phyloP scores from a whole-genome alignment of 2,113 vertebrate genomes.

The Pollimyrus isidori region DNA sequence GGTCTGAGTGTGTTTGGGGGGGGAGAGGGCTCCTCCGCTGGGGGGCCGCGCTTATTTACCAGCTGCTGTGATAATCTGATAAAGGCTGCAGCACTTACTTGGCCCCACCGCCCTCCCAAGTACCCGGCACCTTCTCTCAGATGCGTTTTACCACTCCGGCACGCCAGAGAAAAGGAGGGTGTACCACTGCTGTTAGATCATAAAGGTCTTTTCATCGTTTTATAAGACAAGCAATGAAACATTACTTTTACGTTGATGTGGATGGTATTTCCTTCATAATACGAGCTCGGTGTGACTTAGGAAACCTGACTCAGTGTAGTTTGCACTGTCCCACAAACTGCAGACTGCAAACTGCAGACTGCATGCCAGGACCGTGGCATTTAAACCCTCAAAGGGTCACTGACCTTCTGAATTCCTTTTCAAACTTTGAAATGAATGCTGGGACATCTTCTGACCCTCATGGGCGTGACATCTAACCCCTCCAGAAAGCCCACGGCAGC shows the following conservation, averaged over 20 bases:
- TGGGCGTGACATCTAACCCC: conserved; percentile 67
- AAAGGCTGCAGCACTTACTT: conserved; percentile 39
- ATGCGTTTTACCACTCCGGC: background rate
- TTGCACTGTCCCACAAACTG: conserved; percentile 33
- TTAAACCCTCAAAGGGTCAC: conserved; percentile 43
- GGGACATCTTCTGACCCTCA: conserved; percentile 54
- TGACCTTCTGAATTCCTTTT: conserved; percentile 56
- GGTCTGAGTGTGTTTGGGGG: conserved; percentile 20
- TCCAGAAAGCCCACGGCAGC: conserved; percentile 63
- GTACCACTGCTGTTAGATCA: background rate
- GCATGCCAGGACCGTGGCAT: conserved; percentile 46
- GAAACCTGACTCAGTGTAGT: background rate
- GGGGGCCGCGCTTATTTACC: conserved; percentile 47
- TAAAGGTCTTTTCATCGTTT: background rate
- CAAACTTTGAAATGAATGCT: conserved; percentile 53
- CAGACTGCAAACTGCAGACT: conserved; percentile 46
- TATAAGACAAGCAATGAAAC: background rate
- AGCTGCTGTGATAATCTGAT: conserved; percentile 52
- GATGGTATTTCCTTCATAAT: background rate
- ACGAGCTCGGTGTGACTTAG: background rate
- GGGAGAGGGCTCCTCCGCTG: background rate
- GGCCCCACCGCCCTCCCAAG: background rate
- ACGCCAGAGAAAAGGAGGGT: background rate
- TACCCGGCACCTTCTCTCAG: no score
- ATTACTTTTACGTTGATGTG: background rate